Evolutionary conservation across 2,113 vertebrate genomes (phyloP).

Genomic region (Gallinago paraguaiae): DNA sequence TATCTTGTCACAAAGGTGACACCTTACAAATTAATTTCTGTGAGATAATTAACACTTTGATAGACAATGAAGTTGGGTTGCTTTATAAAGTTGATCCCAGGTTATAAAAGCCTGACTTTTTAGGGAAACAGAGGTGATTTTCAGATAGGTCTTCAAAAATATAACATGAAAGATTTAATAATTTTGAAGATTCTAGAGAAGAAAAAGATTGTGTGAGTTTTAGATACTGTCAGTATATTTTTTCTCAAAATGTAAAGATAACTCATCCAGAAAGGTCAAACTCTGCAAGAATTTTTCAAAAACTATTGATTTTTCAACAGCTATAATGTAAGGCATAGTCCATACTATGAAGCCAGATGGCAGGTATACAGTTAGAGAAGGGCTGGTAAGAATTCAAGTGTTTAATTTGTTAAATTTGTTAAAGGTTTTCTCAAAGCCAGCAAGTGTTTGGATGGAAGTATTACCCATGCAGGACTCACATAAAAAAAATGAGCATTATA

Average conservation of each 20-base stretch:
- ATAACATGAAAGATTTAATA: slow-evolving; percentile 65
- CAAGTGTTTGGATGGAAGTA: slow-evolving; percentile 54
- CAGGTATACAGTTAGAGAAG: slow-evolving; percentile 51
- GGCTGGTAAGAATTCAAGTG: slow-evolving; percentile 65
- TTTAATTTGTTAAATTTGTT: slow-evolving; percentile 44
- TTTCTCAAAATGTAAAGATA: slow-evolving; percentile 72
- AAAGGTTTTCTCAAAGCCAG: slow-evolving; percentile 64
- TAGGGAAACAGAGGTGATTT: slow-evolving; percentile 42
- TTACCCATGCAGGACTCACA: slow-evolving; percentile 66
- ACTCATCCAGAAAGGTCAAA: slow-evolving; percentile 58
- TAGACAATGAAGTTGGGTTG: slow-evolving; percentile 59
- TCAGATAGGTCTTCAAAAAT: slow-evolving; percentile 70
- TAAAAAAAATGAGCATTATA: slow-evolving; percentile 66
- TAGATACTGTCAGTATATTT: slow-evolving; percentile 39
- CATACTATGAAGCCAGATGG: slow-evolving; percentile 72
- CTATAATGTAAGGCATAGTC: slow-evolving; percentile 1
- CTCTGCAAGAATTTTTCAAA: slow-evolving; percentile 51
- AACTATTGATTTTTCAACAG: slow-evolving; percentile 4
- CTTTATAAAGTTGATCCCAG: slow-evolving; percentile 77
- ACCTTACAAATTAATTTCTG: slow-evolving; percentile 75
- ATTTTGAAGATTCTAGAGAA: slow-evolving; percentile 55
- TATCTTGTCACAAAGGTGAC: background rate
- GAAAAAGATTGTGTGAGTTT: slow-evolving; percentile 66
- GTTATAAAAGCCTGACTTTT: slow-evolving; percentile 67
- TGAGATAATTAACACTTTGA: slow-evolving; percentile 39